These are phyloP conservation scores for Accipiter virgatus DNA, from an alignment of 2,113 vertebrate genomes.

Conservation along the genomic window DNA sequence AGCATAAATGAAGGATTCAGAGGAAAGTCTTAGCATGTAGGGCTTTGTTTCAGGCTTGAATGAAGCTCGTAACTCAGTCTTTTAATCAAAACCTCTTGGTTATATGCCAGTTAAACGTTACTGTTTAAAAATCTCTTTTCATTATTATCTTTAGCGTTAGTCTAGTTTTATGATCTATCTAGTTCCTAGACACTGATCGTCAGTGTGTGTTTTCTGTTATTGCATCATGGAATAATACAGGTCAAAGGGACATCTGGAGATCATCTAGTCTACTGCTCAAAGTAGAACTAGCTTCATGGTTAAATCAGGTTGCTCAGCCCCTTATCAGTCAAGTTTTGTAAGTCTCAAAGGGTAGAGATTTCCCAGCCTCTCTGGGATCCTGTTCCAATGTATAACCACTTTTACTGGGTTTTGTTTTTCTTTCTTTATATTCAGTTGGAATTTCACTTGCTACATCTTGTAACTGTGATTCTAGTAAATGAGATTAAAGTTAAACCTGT, in stretches of 20 bases:
- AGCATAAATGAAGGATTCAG: not conserved
- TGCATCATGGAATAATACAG: not conserved
- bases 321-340: not conserved
- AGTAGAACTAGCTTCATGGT: not conserved
- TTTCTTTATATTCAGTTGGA: not conserved
- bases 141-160: not conserved
- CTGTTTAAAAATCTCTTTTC: not conserved
- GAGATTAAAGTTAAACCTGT: not conserved
- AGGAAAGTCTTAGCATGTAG: not conserved
- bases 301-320: not conserved
- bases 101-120: not conserved
- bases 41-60: not conserved
- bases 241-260: not conserved
- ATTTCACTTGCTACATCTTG: not conserved
- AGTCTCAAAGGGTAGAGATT: not conserved
- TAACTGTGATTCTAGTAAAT: not conserved
- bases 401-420: not conserved
- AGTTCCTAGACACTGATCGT: not conserved
- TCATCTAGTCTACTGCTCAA: not conserved
- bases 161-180: not conserved
- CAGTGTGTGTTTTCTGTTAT: not conserved
- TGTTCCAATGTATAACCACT: not conserved
- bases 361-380: not conserved
- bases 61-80: not conserved
- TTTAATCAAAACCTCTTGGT: not conserved